These are phyloP conservation scores for Olivierus martensii DNA, from an alignment of 1,140 invertebrate genomes.

Conservation along the genomic window DNA sequence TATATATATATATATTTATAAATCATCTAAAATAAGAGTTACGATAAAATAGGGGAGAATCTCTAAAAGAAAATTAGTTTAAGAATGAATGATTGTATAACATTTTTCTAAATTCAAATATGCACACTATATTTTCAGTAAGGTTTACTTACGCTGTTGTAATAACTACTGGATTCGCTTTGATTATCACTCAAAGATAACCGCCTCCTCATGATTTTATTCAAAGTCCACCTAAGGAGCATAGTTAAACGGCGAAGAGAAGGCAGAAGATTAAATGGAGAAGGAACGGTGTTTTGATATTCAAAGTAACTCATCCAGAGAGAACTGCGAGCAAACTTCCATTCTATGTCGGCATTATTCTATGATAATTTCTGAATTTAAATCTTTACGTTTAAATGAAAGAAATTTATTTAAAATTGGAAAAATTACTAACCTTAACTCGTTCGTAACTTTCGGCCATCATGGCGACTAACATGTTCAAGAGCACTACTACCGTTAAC, in stretches of 20 bases:
- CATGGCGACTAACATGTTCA: slow-evolving; percentile 63
- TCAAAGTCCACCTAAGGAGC: slow-evolving; percentile 1
- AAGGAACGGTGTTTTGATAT: slow-evolving; percentile 15
- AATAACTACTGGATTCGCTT: too few relatives aligned
- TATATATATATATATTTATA: too few relatives aligned
- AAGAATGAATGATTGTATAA: too few relatives aligned
- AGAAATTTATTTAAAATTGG: background rate
- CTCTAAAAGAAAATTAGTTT: too few relatives aligned
- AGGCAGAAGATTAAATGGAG: slow-evolving; percentile 20
- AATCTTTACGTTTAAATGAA: background rate
- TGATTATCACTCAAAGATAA: too few relatives aligned
- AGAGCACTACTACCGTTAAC: slow-evolving; percentile 52
- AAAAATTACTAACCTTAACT: slow-evolving; percentile 31
- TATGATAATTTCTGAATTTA: slow-evolving; percentile 2
- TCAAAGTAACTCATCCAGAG: slow-evolving; percentile 19
- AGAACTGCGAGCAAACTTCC: slow-evolving; percentile 19
- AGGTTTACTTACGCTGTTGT: too few relatives aligned
- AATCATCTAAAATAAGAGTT: too few relatives aligned
- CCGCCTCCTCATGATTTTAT: too few relatives aligned
- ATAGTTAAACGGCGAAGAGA: slow-evolving; percentile 14
- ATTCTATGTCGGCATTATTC: slow-evolving; percentile 19
- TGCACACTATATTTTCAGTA: too few relatives aligned
- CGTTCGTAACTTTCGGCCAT: slow-evolving; percentile 57
- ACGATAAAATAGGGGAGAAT: too few relatives aligned
- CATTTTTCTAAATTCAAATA: too few relatives aligned